Evolutionary conservation across 2,113 vertebrate genomes (phyloP), one percentile per base, ranked within the genome.

Genomic region (Clinocottus analis): DNA sequence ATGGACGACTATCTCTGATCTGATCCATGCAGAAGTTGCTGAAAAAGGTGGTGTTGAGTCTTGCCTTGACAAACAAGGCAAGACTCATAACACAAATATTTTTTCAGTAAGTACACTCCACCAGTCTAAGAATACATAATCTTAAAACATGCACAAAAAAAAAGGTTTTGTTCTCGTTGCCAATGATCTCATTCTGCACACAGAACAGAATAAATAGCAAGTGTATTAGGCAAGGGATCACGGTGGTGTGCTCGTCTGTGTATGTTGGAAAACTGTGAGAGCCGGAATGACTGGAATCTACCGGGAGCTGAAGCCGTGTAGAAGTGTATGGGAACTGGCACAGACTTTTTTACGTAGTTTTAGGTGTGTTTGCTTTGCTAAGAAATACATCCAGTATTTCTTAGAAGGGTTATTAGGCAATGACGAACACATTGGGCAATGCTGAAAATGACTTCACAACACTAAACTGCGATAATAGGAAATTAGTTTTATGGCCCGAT

Each of bases 201-300:
- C 59, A 43, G 47, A 51, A 49, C 51, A 53, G 84, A 82, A 83
- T 68, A 75, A 74, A 91, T 85, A 86, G 58, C 43, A 68, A 72
- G 79, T 31, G 70, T 51, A 58, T 66, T 62, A 76, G 41, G 19
- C 29, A 35, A 63, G 60, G 76, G 76, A 71, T 87, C 69, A 75
- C 37, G 43, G 25, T 23, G 83, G 64, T 70, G 77, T 83, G 73
- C 67, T 29, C 0, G 59, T 66, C 43, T 89, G 85, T 87, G 76
- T 85, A 16, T 85, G 58, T 47, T 90, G 86, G 87, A 84, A 61
- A 71, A 58, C 60, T 56, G 49, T 37, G 39, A 82, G 63, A 27
- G 12, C 5, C 3, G 71, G 85, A 83, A 89, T 75, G 80, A 65
- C 5, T 65, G 56, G 80, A 90, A 85, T 90, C 68, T 72, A 69